phyloP scores from a whole-genome alignment of 2,797 vertebrate genomes.

The Xenentodon cancila region DNA sequence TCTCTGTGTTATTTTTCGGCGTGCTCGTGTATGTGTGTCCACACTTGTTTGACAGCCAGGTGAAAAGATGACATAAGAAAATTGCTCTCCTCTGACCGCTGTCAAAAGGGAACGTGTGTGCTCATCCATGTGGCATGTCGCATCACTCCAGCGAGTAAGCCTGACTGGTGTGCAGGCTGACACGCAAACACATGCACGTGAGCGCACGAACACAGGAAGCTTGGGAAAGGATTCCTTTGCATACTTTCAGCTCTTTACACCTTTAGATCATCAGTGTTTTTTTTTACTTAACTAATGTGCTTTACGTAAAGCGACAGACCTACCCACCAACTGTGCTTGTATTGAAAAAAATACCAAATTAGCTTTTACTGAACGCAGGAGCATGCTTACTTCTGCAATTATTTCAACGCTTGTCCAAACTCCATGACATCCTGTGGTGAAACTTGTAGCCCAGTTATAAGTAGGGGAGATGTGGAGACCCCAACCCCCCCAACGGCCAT shows the following conservation, averaged over 20 bases:
- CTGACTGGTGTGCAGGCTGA: conserved; percentile 41
- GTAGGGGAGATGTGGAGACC: background rate
- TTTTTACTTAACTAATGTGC: background rate
- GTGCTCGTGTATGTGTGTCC: conserved; percentile 17
- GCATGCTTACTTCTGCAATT: conserved; percentile 1
- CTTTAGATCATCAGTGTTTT: background rate
- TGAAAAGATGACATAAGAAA: conserved; percentile 75
- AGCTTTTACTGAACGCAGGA: background rate
- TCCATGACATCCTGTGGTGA: conserved; percentile 6
- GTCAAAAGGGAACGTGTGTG: conserved; percentile 64
- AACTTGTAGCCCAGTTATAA: conserved; percentile 1
- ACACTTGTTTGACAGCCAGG: conserved; percentile 64
- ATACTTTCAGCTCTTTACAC: background rate
- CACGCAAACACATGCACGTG: conserved; percentile 17
- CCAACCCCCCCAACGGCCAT: too few species aligned
- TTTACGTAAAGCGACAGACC: background rate
- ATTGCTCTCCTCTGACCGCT: conserved; percentile 72
- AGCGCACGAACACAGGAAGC: background rate
- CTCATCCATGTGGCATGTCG: conserved; percentile 68
- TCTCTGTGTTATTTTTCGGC: conserved; percentile 5
- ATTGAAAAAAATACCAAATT: background rate
- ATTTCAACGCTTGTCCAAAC: background rate
- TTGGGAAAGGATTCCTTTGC: conserved; percentile 2
- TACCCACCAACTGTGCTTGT: background rate
- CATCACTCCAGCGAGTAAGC: conserved; percentile 48